Base-by-base conservation (phyloP, 2,797 vertebrate species). In the Babyrousa celebensis region DNA sequence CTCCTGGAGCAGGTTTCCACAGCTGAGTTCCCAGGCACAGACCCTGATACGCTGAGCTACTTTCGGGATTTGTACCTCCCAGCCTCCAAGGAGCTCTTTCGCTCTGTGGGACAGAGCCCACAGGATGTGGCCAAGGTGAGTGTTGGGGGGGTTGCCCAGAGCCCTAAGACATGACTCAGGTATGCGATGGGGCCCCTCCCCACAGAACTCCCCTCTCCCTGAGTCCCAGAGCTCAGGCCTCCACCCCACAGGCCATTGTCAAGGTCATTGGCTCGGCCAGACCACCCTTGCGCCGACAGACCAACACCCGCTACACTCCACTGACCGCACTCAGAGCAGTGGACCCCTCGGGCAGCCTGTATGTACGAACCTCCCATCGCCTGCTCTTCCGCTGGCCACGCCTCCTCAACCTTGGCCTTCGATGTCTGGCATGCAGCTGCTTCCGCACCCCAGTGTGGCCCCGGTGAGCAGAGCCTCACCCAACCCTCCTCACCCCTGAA, bases 41-140 rank as follows among this genome's bases (percentile, higher is more conserved):
- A 99, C 23, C 84, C 99, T 0, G 99, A 99, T 52, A 99, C 99
- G 0, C 97, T 99, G 97, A 98, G 97, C 18, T 99, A 99, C 97
- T 99, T 99, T 97, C 99, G 98, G 87, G 99, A 99, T 0, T 97
- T 99, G 62, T 99, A 99, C 95, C 98, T 99, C 58, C 99, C 99
- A 0, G 99, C 99, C 0, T 99, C 99, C 36, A 98, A 98, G 18
- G 98, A 99, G 97, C 99, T 99, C 97, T 99, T 99, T 82, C 80
- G 98, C 97, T 99, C 99, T 11, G 97, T 99, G 98, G 99, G 99
- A 20, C 99, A 99, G 98, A 99, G 98, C 40, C 99, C 99, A 0
- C 98, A 98, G 0, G 98, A 99, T 8, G 99, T 99, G 92, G 99
- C 99, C 36, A 99, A 99, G 99, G 98, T 99, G 90, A 58, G 96